These are phyloP conservation scores for Craniophora ligustri DNA, from an alignment of 2,888 invertebrate genomes.

Conservation along the genomic window DNA sequence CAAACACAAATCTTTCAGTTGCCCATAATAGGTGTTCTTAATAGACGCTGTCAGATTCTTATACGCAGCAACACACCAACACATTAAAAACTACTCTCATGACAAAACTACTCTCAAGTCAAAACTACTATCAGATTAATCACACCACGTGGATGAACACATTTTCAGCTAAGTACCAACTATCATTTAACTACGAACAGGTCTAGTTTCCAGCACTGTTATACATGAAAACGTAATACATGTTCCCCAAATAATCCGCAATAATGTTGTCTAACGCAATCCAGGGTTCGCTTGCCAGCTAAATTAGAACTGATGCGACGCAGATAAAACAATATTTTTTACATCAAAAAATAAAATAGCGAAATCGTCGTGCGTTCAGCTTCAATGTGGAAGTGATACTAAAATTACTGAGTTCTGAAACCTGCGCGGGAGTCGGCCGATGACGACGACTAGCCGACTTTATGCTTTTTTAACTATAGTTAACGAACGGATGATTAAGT, in stretches of 20 bases:
- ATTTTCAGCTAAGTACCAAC: constrained; percentile 32
- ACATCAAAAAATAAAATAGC: constrained; percentile 15
- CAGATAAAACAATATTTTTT: too few species aligned
- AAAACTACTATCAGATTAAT: constrained; percentile 3
- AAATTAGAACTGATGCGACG: constrained; percentile 41
- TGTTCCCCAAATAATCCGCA: constrained; percentile 35
- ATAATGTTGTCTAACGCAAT: constrained; percentile 29
- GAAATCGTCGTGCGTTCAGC: constrained; percentile 45
- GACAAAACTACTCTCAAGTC: background rate
- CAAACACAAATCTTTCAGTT: background rate
- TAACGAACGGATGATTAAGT: constrained; percentile 6
- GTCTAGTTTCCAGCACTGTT: constrained; percentile 44
- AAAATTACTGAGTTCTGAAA: constrained; percentile 63
- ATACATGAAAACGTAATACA: constrained; percentile 28
- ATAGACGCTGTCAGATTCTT: background rate
- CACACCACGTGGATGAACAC: constrained; percentile 37
- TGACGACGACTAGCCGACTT: constrained; percentile 52
- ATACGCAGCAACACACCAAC: background rate
- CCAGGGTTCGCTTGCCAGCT: constrained; percentile 32
- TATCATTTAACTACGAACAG: constrained; percentile 20
- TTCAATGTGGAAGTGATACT: constrained; percentile 60
- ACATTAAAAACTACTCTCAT: background rate
- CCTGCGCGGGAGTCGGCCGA: constrained; percentile 60
- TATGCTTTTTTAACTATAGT: constrained; percentile 32
- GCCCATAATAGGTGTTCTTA: background rate